Evolutionary conservation across 1,140 invertebrate genomes (phyloP).

Genomic region (Archegozetes longisetosus): DNA sequence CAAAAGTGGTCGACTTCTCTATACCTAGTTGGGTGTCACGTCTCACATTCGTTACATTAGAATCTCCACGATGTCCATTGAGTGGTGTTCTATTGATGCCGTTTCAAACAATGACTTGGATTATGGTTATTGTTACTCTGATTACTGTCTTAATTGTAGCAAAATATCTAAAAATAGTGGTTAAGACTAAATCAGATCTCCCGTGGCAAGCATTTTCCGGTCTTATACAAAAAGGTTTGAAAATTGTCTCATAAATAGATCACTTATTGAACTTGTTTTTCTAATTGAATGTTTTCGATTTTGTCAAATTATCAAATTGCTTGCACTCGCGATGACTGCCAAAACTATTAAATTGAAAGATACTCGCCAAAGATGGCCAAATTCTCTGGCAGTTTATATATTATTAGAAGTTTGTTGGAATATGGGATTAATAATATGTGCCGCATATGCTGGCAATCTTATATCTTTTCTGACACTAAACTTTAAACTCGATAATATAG

Average conservation of each 20-base stretch:
- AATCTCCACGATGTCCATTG: neutral
- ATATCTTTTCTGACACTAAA: neutral
- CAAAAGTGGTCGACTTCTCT: neutral
- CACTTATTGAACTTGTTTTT: too few species aligned
- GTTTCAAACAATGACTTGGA: neutral
- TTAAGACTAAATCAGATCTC: neutral
- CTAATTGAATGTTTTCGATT: too few species aligned
- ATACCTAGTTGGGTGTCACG: neutral
- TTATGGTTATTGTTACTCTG: neutral
- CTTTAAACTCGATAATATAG: neutral
- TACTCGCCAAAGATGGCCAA: neutral
- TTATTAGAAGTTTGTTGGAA: neutral
- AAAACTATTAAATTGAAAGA: neutral
- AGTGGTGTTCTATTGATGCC: neutral
- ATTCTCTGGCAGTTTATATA: neutral
- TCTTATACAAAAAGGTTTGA: neutral
- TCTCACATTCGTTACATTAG: neutral
- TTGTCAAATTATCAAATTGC: too few species aligned
- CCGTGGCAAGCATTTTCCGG: neutral
- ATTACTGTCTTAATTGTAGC: neutral
- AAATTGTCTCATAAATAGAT: too few species aligned
- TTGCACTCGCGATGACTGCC: neutral
- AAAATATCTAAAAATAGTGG: neutral
- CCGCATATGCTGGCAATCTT: neutral
- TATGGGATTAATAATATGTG: neutral